These are phyloP conservation scores for Brachionus asplanchnoidis DNA, from an alignment of 1,140 invertebrate species.

Conservation along the genomic window DNA sequence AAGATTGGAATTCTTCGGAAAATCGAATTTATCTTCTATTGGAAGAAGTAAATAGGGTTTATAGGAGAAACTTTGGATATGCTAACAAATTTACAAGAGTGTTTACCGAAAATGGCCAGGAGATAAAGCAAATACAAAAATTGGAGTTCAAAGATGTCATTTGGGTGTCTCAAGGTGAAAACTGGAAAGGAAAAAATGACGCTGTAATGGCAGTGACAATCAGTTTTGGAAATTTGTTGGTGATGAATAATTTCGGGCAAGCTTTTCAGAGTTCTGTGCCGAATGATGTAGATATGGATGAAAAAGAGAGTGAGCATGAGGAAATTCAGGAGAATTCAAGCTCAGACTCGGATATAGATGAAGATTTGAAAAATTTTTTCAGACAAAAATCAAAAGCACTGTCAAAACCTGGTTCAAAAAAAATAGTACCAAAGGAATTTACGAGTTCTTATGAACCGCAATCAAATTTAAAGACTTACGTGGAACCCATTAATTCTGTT, in stretches of 20 bases:
- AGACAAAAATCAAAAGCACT: neutral
- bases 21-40: slow-evolving; percentile 18
- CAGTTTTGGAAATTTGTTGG: neutral
- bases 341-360: neutral
- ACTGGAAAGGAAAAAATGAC: slow-evolving; percentile 4
- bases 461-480: neutral
- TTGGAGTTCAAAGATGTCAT: neutral
- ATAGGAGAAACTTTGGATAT: neutral
- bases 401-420: neutral
- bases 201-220: neutral
- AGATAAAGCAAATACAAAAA: slow-evolving; percentile 31
- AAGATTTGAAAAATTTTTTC: slow-evolving; percentile 18
- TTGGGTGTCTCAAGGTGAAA: slow-evolving; percentile 37
- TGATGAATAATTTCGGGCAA: neutral
- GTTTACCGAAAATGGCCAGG: neutral
- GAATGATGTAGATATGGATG: neutral
- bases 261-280: neutral
- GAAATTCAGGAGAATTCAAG: neutral
- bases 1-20: slow-evolving; percentile 19
- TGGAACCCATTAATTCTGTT: neutral
- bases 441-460: neutral
- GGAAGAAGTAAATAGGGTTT: slow-evolving; percentile 23
- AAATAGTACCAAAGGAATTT: neutral
- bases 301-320: neutral
- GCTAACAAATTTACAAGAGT: slow-evolving; percentile 20